A percentile compares a stretch with the other conserved stretches of the same genome.
Evolutionary conservation across 2,888 invertebrate genomes (phyloP).

Genomic region (Acheta domesticus): DNA sequence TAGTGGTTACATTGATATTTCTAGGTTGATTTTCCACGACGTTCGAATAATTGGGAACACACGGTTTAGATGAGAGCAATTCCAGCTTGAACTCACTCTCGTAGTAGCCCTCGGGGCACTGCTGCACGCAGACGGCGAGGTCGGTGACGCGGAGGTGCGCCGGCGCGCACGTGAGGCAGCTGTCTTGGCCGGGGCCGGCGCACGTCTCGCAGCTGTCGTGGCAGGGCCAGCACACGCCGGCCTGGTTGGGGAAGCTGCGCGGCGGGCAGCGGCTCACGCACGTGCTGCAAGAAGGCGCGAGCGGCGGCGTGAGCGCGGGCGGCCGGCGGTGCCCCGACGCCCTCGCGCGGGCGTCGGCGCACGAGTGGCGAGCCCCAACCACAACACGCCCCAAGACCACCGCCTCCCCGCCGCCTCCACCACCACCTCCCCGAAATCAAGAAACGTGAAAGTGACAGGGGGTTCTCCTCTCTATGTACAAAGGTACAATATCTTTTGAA

Average conservation of each 20-base stretch:
- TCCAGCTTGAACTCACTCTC: slow-evolving; percentile 65
- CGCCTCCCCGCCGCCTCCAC: not conserved
- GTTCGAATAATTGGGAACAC: no score
- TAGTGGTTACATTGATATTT: no score
- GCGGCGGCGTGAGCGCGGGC: not conserved
- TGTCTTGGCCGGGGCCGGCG: slow-evolving; percentile 81
- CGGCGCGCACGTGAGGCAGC: slow-evolving; percentile 79
- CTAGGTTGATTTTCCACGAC: no score
- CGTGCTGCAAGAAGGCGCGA: slow-evolving; percentile 53
- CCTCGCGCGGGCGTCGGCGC: no score
- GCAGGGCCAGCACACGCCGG: slow-evolving; percentile 79
- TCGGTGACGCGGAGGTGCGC: slow-evolving; percentile 80
- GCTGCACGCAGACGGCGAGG: slow-evolving; percentile 80
- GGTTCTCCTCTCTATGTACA: no score
- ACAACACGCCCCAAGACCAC: not conserved
- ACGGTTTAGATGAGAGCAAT: no score
- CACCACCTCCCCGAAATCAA: not conserved
- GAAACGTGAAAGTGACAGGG: no score
- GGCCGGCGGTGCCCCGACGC: no score
- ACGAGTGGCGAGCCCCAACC: no score
- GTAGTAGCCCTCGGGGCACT: slow-evolving; percentile 86
- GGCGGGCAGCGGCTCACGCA: slow-evolving; percentile 84
- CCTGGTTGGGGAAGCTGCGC: slow-evolving; percentile 76
- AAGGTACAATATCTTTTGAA: no score
- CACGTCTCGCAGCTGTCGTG: slow-evolving; percentile 88